phyloP scores from a whole-genome alignment of 2,888 invertebrate species.

The Chrysina gloriosa region DNA sequence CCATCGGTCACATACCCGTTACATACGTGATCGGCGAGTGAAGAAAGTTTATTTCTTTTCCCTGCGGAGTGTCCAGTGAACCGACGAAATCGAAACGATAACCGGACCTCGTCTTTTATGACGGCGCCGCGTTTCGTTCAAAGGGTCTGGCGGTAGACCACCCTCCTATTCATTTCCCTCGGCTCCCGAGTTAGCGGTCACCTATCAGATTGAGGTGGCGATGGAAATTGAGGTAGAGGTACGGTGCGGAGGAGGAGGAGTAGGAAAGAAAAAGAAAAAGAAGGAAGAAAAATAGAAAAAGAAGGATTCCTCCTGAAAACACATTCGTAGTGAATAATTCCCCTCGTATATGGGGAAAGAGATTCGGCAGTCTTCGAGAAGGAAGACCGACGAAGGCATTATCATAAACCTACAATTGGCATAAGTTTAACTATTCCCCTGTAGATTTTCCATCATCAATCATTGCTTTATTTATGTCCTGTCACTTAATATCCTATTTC shows the following conservation, averaged over 20 bases:
- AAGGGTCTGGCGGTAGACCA: slow-evolving; percentile 46
- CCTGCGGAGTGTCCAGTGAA: slow-evolving; percentile 52
- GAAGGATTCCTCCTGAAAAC: slow-evolving; percentile 4
- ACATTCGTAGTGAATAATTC: slow-evolving; percentile 36
- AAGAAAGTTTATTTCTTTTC: slow-evolving; percentile 52
- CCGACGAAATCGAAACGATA: slow-evolving; percentile 54
- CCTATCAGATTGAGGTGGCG: slow-evolving; percentile 41
- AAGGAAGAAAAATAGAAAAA: slow-evolving; percentile 7
- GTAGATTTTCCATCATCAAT: slow-evolving; percentile 47
- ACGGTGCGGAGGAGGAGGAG: not conserved
- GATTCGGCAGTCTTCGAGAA: slow-evolving; percentile 5
- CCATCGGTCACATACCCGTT: slow-evolving; percentile 36
- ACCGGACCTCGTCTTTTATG: slow-evolving; percentile 53
- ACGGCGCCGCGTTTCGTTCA: slow-evolving; percentile 50
- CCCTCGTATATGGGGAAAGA: slow-evolving; percentile 1
- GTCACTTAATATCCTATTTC: slow-evolving; percentile 49
- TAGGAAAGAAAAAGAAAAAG: not conserved
- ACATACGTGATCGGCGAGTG: slow-evolving; percentile 50
- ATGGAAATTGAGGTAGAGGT: slow-evolving; percentile 9
- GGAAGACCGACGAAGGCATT: slow-evolving; percentile 25
- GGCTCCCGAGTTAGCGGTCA: slow-evolving; percentile 50
- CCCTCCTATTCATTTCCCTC: slow-evolving; percentile 49
- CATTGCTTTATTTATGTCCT: slow-evolving; percentile 51
- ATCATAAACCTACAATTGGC: slow-evolving; percentile 44
- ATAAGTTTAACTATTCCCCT: slow-evolving; percentile 42